Conservation (phyloP, 1,140 invertebrate species). For the Gonatopus flavifemur region DNA sequence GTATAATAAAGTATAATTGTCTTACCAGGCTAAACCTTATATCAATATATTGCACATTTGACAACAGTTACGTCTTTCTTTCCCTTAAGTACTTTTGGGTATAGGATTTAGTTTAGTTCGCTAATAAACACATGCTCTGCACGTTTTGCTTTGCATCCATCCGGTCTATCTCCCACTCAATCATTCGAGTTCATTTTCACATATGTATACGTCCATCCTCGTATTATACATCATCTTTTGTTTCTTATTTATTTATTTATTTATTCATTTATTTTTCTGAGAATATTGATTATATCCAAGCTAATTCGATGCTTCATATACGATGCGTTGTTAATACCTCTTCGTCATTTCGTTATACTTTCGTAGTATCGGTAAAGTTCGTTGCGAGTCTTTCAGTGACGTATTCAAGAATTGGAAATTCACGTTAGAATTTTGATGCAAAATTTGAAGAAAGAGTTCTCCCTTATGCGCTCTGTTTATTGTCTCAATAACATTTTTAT, state of each 20-base stretch:
- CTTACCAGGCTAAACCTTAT: constrained; percentile 51
- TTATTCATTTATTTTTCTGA: background rate
- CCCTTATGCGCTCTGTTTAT: no score
- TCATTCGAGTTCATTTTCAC: background rate
- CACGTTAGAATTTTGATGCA: no score
- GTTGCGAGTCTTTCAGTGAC: no score
- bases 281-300: no score
- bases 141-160: constrained; percentile 1
- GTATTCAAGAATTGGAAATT: no score
- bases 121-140: constrained; percentile 35
- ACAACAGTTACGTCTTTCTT: constrained; percentile 55
- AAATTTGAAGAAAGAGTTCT: no score
- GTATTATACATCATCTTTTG: background rate
- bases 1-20: constrained; percentile 47
- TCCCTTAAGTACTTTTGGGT: constrained; percentile 51
- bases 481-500: no score
- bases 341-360: no score
- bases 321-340: no score
- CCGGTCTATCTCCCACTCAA: background rate
- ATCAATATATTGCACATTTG: constrained; percentile 59
- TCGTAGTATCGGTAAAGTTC: no score
- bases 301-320: no score
- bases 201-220: no score
- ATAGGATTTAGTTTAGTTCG: constrained; percentile 51
- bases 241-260: background rate